Evolutionary conservation across 2,888 invertebrate species (phyloP), one percentile per base, ranked within the genome.

Genomic region (Tetheella fluctuosa): DNA sequence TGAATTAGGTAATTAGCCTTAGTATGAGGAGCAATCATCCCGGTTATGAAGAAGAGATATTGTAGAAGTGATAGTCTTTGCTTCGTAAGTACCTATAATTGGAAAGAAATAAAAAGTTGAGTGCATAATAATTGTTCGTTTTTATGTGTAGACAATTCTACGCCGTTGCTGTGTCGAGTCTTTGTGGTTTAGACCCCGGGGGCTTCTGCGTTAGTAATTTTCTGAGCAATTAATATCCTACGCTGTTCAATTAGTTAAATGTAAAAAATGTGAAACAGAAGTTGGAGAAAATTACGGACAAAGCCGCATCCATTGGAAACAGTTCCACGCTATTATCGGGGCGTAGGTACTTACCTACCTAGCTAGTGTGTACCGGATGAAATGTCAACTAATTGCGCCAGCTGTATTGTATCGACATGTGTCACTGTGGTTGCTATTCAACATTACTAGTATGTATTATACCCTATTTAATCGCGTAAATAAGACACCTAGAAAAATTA

Each of bases 161-260:
- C 78, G 81, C 80, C 76, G 74, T 70, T 73, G 69, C 74, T 72
- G 73, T 76, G 77, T 77, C 71, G 73, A 76, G 77, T 73, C 85
- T 86, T 87, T 90, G 88, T 88, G 86, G 89, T 84, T 88, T 85
- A 84, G 85, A 77, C 85, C 90, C 84, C 70, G 69, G 78, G 81
- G 89, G 83, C 79, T 68, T 78, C 70, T 70, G 73, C 74, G 73
- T 66, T 77, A 72, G 89, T 84, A 87, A 90, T 90, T 91, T 90
- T 88, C 90, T 88, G 86, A 89, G 86, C 89, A 91, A 91, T 91
- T 90, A 90, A 90, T 89, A 84, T 80, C 79, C 81, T 82, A 86
- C 84, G 74, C 78, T 65, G 81, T 84, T 85, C 84, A 90, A 89
- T 90, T 89, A 89, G 86, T 84, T 80, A 84, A 86, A 86, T 82